Percentiles rank a stretch among this genome's conserved stretches.
Conservation (phyloP, 1,140 invertebrate species). For the Euura lappo region DNA sequence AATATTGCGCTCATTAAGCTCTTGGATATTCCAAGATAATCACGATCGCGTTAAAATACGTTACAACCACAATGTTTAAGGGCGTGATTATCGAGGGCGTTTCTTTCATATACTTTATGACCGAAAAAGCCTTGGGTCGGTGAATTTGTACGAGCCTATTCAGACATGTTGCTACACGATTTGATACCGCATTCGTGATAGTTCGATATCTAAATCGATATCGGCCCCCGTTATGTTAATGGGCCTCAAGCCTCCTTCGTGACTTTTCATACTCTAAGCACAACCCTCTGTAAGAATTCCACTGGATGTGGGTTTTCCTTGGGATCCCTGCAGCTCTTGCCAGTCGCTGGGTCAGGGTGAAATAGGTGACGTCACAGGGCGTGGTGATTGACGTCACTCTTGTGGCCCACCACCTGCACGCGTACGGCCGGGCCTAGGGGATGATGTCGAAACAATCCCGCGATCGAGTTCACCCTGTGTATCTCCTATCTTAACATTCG, state of each 20-base stretch:
- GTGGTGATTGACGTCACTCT: constrained; percentile 16
- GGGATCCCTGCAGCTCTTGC: not conserved
- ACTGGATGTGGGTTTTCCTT: not conserved
- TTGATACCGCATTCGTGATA: too few species aligned
- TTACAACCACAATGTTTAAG: too few species aligned
- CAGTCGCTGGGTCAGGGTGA: constrained; percentile 30
- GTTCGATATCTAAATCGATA: not conserved
- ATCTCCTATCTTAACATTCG: not conserved
- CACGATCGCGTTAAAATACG: too few species aligned
- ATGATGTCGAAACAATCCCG: not conserved
- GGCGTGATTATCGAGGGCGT: too few species aligned
- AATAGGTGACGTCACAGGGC: constrained; percentile 29
- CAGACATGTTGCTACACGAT: too few species aligned
- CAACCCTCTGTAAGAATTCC: not conserved
- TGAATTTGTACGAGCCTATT: too few species aligned
- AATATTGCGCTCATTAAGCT: too few species aligned
- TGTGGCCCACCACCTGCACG: too few species aligned
- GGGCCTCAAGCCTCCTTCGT: not conserved
- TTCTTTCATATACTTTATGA: too few species aligned
- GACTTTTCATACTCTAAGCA: not conserved
- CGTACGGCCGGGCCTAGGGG: too few species aligned
- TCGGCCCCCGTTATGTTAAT: not conserved
- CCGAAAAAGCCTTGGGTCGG: too few species aligned
- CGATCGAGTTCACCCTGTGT: not conserved
- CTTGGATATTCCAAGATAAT: too few species aligned